Evolutionary conservation across 2,797 vertebrate species (phyloP), one percentile per base, ranked within the genome.

Genomic region (Microcaecilia unicolor): DNA sequence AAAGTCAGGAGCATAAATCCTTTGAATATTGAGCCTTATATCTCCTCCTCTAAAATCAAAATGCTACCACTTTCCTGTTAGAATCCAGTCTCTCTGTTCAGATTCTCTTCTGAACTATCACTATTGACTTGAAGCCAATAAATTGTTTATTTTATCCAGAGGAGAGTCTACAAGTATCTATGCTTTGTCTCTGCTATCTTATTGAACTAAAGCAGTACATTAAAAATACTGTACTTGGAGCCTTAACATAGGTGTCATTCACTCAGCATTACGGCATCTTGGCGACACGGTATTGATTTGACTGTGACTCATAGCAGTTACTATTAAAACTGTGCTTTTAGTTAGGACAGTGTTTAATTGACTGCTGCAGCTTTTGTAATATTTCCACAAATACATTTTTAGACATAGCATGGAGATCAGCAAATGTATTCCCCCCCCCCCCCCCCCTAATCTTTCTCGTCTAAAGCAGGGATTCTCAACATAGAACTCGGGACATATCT

Each of bases 191-290:
- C 18, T 40, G 7, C 22, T 34, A 7, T 40, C 23, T 31, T 41
- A 35, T 25, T 35, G 41, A 48, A 27, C 22, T 18, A 13, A 21
- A 34, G 14, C 18, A 40, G 44, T 48, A 35, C 26, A 41, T 48
- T 40, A 48, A 24, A 35, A 25, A 34, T 26, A 30, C 24, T 41
- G 28, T 37, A 6, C 20, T 25, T 34, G 57, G 56, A 74, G 58
- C 64, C 51, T 56, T 55, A 69, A 69, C 60, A 64, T 51, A 78
- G 60, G 77, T 79, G 71, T 74, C 65, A 64, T 74, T 80, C 72
- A 59, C 60, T 55, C 62, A 54, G 22, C 16, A 28, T 59, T 57
- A 48, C 54, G 48, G 64, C 59, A 67, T 56, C 58, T 55, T 51
- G 62, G 76, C 78, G 68, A 70, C 70, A 70, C 16, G 34, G 11